Percentiles rank a stretch among this genome's conserved stretches.
Conservation (phyloP, 2,113 vertebrate species). For the Gnathonemus longibarbis region DNA sequence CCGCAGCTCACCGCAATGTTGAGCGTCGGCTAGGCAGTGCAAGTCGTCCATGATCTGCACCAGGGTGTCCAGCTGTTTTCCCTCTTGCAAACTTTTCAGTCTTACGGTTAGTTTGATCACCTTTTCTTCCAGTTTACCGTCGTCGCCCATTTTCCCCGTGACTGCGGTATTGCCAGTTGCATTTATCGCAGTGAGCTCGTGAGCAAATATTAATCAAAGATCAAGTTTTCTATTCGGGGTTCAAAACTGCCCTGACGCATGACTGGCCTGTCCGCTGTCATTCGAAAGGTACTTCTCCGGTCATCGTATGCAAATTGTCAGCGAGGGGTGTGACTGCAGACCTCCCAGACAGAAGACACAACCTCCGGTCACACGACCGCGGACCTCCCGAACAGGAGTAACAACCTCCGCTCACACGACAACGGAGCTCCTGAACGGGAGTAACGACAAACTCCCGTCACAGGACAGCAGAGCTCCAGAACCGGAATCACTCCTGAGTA, state of each 20-base stretch:
- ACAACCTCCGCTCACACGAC: background rate
- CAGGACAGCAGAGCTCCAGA: background rate
- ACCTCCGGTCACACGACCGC: background rate
- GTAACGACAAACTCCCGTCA: background rate
- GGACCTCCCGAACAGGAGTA: background rate
- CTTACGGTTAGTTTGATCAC: constrained; percentile 79
- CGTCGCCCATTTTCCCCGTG: constrained; percentile 45
- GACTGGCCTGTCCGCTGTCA: background rate
- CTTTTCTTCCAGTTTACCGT: constrained; percentile 60
- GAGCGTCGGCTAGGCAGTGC: constrained; percentile 64
- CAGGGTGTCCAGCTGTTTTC: constrained; percentile 68
- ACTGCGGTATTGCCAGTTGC: background rate
- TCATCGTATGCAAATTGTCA: background rate
- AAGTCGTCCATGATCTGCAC: constrained; percentile 83
- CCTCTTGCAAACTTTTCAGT: constrained; percentile 71
- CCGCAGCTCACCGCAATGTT: constrained; percentile 64
- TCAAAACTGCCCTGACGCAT: background rate
- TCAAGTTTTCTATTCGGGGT: background rate
- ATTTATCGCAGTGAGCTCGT: background rate
- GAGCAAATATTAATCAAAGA: background rate
- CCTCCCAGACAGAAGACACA: background rate
- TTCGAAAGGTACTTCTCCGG: background rate
- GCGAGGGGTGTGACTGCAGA: background rate
- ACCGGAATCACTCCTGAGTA: background rate
- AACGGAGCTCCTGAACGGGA: background rate